These are phyloP conservation scores for Drosophila takahashii DNA, from an alignment of 1,140 invertebrate genomes.

Conservation along the genomic window DNA sequence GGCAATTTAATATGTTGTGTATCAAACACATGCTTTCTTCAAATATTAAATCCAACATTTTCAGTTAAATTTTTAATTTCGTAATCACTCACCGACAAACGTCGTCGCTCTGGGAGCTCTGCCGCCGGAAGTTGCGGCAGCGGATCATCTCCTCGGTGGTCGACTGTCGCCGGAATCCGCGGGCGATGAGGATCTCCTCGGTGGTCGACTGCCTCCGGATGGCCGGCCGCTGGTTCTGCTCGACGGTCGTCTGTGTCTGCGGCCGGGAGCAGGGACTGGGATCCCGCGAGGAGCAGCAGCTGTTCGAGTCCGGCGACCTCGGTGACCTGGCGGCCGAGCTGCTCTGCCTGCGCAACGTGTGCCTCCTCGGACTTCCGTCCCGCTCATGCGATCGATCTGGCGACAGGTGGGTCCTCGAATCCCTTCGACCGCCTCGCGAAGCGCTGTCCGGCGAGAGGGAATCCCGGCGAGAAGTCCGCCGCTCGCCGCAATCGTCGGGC, in stretches of 20 bases:
- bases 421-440: slow-evolving; percentile 88
- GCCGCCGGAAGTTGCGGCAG: slow-evolving; percentile 93
- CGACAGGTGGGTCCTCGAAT: slow-evolving; percentile 91
- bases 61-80: no score
- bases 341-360: slow-evolving; percentile 90
- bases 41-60: no score
- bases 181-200: slow-evolving; percentile 95
- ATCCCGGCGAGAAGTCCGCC: slow-evolving; percentile 91
- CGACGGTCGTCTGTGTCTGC: slow-evolving; percentile 85
- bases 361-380: slow-evolving; percentile 89
- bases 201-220: slow-evolving; percentile 95
- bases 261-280: slow-evolving; percentile 90
- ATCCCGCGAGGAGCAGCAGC: slow-evolving; percentile 89
- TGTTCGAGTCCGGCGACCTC: slow-evolving; percentile 90
- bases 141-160: slow-evolving; percentile 97
- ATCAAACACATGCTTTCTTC: no score
- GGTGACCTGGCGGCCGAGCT: slow-evolving; percentile 89
- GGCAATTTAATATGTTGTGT: no score
- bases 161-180: slow-evolving; percentile 94
- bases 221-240: slow-evolving; percentile 87
- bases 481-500: slow-evolving; percentile 86
- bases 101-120: slow-evolving; percentile 92
- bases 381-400: slow-evolving; percentile 90
- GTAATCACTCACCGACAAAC: slow-evolving; percentile 86
- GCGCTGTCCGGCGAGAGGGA: slow-evolving; percentile 95